Conservation (phyloP, 1,140 invertebrate species). For the Apis florea region DNA sequence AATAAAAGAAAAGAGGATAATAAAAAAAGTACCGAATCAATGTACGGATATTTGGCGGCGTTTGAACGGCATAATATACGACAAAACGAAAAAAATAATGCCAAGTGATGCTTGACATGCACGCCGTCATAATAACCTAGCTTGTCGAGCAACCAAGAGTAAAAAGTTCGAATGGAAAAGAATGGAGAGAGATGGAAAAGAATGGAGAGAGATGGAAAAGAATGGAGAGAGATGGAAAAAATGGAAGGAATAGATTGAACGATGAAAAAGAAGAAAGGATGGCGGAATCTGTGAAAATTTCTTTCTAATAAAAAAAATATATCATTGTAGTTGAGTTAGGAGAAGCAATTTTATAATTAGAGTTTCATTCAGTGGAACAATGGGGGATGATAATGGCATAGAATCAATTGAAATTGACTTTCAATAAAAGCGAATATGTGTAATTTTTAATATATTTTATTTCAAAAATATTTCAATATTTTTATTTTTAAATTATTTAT, state of each 20-base stretch:
- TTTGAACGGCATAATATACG: not conserved
- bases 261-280: not conserved
- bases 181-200: slow-evolving; percentile 31
- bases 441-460: not conserved
- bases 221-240: not conserved
- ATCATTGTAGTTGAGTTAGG: not conserved
- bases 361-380: slow-evolving; percentile 7
- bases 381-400: slow-evolving; percentile 2
- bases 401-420: not conserved
- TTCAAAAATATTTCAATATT: not conserved
- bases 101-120: slow-evolving; percentile 19
- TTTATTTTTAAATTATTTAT: not conserved
- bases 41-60: not conserved
- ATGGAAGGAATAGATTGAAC: not conserved
- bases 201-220: slow-evolving; percentile 26
- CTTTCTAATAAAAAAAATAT: slow-evolving; percentile 10
- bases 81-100: slow-evolving; percentile 20
- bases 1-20: not conserved
- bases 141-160: slow-evolving; percentile 3
- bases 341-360: slow-evolving; percentile 21
- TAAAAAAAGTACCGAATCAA: not conserved
- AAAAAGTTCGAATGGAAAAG: slow-evolving; percentile 5
- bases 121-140: not conserved
- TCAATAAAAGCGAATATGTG: not conserved
- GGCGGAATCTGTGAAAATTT: slow-evolving; percentile 1